Percentiles rank a stretch among this genome's conserved stretches.
These are phyloP conservation scores for Pseudomyrmex flavicornis DNA, from an alignment of 1,140 invertebrate species.

Conservation along the genomic window DNA sequence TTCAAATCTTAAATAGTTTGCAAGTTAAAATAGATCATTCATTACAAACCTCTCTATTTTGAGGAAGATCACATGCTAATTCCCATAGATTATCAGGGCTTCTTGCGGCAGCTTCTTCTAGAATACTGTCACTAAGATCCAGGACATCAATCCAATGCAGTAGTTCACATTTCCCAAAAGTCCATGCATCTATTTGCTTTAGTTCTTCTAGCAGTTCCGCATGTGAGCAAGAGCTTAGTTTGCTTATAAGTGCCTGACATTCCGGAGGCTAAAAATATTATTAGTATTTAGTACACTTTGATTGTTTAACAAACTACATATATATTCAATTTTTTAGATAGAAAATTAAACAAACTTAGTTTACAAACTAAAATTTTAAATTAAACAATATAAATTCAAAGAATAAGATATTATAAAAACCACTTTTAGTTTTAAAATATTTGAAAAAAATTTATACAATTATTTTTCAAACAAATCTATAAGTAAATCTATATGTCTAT, in stretches of 20 bases:
- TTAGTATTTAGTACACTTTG: constrained; percentile 5
- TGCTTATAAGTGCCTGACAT: constrained; percentile 93
- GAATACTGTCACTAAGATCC: constrained; percentile 93
- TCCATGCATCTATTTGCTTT: constrained; percentile 93
- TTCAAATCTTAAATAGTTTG: background rate
- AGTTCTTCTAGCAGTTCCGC: constrained; percentile 91
- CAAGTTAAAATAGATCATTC: background rate
- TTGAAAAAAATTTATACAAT: too few relatives aligned
- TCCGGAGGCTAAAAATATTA: constrained; percentile 89
- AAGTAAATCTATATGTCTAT: too few relatives aligned
- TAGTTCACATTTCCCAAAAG: constrained; percentile 95
- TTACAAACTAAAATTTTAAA: too few relatives aligned
- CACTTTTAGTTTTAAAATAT: too few relatives aligned
- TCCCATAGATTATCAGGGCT: constrained; percentile 90
- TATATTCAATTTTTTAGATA: too few relatives aligned
- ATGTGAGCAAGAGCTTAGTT: constrained; percentile 90
- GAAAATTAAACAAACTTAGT: too few relatives aligned
- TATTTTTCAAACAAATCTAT: too few relatives aligned
- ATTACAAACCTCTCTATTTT: constrained; percentile 87
- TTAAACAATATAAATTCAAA: too few relatives aligned
- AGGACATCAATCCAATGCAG: constrained; percentile 96
- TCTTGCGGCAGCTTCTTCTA: constrained; percentile 90
- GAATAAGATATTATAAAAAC: too few relatives aligned
- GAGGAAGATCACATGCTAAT: constrained; percentile 91
- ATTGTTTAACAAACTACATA: too few relatives aligned